Percentiles rank a stretch among this genome's conserved stretches.
phyloP scores from a whole-genome alignment of 2,113 vertebrate genomes.

The Dasypus novemcinctus region DNA sequence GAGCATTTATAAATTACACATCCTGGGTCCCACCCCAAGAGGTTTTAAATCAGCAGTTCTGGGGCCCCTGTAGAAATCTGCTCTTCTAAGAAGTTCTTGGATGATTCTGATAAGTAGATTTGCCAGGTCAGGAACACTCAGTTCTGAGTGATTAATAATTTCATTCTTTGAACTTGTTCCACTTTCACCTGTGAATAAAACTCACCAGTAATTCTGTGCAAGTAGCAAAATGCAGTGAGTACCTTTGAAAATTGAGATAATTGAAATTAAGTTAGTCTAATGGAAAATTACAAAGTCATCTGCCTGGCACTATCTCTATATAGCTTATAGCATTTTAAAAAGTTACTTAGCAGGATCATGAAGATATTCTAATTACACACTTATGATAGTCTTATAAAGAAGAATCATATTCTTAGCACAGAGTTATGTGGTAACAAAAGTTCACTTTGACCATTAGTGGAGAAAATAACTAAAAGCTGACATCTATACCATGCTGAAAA shows the following conservation, averaged over 20 bases:
- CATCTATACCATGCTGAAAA: background rate
- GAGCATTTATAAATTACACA: background rate
- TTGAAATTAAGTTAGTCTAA: background rate
- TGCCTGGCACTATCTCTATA: background rate
- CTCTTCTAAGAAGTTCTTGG: background rate
- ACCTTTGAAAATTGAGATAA: background rate
- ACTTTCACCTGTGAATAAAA: slow-evolving; percentile 17
- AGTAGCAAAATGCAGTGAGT: background rate
- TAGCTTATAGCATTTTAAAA: background rate
- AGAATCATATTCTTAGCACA: background rate
- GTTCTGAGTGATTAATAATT: background rate
- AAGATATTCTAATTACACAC: background rate
- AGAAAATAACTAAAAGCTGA: background rate
- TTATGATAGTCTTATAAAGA: background rate
- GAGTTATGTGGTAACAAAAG: background rate
- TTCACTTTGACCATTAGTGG: background rate
- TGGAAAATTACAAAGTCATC: background rate
- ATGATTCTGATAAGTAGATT: background rate
- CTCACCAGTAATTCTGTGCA: background rate
- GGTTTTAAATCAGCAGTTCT: background rate
- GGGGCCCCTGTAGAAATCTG: background rate
- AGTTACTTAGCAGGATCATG: background rate
- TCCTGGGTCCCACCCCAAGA: too few species aligned
- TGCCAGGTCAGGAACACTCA: background rate
- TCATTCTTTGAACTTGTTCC: background rate